phyloP scores from a whole-genome alignment of 2,797 vertebrate species.

The Craterocephalus amniculus region DNA sequence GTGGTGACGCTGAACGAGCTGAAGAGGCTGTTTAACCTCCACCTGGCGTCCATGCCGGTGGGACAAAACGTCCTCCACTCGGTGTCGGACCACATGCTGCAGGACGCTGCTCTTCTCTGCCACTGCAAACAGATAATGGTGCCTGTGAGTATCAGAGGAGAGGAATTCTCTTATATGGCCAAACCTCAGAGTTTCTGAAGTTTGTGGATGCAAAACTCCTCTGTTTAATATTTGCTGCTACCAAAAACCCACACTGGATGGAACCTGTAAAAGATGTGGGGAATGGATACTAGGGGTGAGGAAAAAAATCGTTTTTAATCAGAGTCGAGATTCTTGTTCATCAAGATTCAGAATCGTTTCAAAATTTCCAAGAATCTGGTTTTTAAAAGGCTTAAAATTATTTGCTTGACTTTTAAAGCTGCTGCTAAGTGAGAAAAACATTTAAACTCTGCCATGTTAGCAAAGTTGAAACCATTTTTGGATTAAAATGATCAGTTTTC shows the following conservation, averaged over 20 bases:
- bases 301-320: no score
- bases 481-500: no score
- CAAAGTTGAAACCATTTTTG: no score
- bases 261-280: background rate
- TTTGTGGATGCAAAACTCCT: background rate
- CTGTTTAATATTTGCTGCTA: background rate
- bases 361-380: no score
- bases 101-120: slow-evolving; percentile 91
- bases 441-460: no score
- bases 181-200: background rate
- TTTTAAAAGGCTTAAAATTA: no score
- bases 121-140: slow-evolving; percentile 97
- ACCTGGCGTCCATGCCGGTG: slow-evolving; percentile 92
- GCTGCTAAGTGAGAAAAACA: no score
- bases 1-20: slow-evolving; percentile 97
- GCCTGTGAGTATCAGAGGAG: slow-evolving; percentile 91
- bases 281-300: no score
- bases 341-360: no score
- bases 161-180: background rate
- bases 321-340: no score
- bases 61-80: slow-evolving; percentile 89
- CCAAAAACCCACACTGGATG: background rate
- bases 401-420: no score
- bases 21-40: slow-evolving; percentile 95
- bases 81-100: slow-evolving; percentile 94